phyloP scores from a whole-genome alignment of 2,888 invertebrate species.

The Lasioglossum marginatum region DNA sequence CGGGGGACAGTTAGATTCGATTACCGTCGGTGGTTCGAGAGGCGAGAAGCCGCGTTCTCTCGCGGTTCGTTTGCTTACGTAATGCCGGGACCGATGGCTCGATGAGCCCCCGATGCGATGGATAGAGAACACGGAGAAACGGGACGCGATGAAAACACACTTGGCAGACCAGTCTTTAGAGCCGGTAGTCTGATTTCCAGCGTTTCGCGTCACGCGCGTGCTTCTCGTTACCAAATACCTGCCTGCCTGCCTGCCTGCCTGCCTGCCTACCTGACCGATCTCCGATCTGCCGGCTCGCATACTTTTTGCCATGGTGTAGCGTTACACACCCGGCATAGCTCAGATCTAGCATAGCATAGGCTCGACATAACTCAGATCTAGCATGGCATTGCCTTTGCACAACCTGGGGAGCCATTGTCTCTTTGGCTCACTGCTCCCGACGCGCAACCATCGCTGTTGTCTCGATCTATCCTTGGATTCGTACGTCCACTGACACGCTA shows the following conservation, averaged over 20 bases:
- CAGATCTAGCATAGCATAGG: background rate
- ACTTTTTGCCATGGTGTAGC: constrained; percentile 35
- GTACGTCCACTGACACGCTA: background rate
- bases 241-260: background rate
- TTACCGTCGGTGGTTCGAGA: constrained; percentile 50
- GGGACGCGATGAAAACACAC: background rate
- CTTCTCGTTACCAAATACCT: constrained; percentile 27
- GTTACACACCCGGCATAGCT: constrained; percentile 26
- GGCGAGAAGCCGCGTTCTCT: constrained; percentile 48
- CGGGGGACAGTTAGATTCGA: constrained; percentile 68
- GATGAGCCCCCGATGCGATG: constrained; percentile 20
- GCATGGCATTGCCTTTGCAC: constrained; percentile 6
- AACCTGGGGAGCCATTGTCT: constrained; percentile 3
- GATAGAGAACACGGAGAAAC: background rate
- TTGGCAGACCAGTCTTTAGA: constrained; percentile 3
- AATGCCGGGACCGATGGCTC: constrained; percentile 44
- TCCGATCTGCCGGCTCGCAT: background rate
- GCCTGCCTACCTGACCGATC: background rate
- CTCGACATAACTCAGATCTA: constrained; percentile 15
- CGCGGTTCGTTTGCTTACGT: constrained; percentile 60
- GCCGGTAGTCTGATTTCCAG: constrained; percentile 10
- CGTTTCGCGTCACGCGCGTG: constrained; percentile 18
- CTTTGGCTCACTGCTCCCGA: background rate
- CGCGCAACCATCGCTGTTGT: background rate
- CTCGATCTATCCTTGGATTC: background rate